A percentile compares a stretch with the other conserved stretches of the same genome.
Evolutionary conservation across 2,797 vertebrate genomes (phyloP).

Genomic region (Sebastes minor): DNA sequence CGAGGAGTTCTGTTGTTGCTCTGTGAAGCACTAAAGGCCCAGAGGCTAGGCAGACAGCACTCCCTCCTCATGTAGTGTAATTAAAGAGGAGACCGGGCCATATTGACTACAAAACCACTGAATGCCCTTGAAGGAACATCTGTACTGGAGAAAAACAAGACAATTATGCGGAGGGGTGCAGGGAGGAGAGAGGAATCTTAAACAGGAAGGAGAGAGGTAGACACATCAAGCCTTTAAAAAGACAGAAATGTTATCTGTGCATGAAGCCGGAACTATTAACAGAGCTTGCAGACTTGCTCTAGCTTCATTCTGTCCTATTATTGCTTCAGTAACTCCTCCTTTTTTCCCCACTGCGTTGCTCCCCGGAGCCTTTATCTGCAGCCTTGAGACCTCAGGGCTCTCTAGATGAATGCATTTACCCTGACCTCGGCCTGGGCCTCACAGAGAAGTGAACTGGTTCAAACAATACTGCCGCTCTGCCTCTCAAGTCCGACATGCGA

Average conservation of each 20-base stretch:
- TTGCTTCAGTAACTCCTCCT: slow-evolving; percentile 33
- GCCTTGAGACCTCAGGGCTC: slow-evolving; percentile 65
- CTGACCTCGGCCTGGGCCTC: slow-evolving; percentile 63
- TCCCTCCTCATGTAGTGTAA: slow-evolving; percentile 80
- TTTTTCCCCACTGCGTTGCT: slow-evolving; percentile 18
- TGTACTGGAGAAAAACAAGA: slow-evolving; percentile 84
- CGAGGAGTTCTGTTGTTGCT: slow-evolving; percentile 42
- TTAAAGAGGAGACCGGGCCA: slow-evolving; percentile 82
- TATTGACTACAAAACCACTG: slow-evolving; percentile 84
- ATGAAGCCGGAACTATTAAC: slow-evolving; percentile 30
- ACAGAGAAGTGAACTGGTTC: slow-evolving; percentile 51
- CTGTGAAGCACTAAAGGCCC: slow-evolving; percentile 52
- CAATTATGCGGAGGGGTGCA: slow-evolving; percentile 78
- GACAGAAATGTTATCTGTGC: slow-evolving; percentile 27
- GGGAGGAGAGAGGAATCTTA: slow-evolving; percentile 60
- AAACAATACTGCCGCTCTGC: slow-evolving; percentile 52
- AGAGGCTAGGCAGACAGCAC: slow-evolving; percentile 72
- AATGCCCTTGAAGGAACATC: slow-evolving; percentile 86
- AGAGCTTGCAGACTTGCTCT: slow-evolving; percentile 3
- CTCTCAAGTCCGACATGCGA: slow-evolving; percentile 39
- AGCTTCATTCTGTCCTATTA: slow-evolving; percentile 25
- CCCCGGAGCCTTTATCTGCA: slow-evolving; percentile 58
- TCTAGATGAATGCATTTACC: slow-evolving; percentile 64
- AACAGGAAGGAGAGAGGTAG: slow-evolving; percentile 52
- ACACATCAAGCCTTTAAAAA: slow-evolving; percentile 47